These are phyloP conservation scores for Coregonus sp. DNA, from an alignment of 2,797 vertebrate species.

Conservation along the genomic window DNA sequence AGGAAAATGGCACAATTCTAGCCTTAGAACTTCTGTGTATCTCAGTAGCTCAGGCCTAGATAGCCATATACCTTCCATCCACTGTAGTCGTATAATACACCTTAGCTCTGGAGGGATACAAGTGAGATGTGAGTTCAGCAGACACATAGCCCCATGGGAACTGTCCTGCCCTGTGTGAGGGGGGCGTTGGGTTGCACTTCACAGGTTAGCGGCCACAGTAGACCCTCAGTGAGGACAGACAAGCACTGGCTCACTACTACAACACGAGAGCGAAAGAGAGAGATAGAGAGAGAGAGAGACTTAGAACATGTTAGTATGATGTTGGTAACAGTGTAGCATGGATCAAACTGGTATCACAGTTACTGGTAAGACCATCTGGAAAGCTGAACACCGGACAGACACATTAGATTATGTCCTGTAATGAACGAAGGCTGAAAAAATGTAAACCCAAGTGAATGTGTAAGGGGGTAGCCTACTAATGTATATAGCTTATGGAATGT, in stretches of 20 bases:
- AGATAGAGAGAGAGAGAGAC: neutral
- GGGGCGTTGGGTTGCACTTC: conserved; percentile 18
- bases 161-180: neutral
- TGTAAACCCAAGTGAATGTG: neutral
- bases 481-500: no score
- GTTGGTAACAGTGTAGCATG: neutral
- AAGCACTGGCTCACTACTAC: neutral
- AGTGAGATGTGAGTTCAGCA: neutral
- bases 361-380: neutral
- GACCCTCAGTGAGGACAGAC: conserved; percentile 5
- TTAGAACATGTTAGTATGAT: neutral
- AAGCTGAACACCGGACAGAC: neutral
- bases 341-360: neutral
- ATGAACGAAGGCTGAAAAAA: neutral
- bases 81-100: no score
- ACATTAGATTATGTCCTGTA: neutral
- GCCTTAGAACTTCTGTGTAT: no score
- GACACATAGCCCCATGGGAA: conserved; percentile 13
- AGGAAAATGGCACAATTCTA: neutral
- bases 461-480: no score
- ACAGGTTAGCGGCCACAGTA: neutral
- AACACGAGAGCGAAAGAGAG: no score
- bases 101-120: neutral
- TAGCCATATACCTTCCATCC: no score
- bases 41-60: no score